These are phyloP conservation scores for Actinia equina DNA, from an alignment of 64 coral and sea anemone genomes.

Conservation along the genomic window DNA sequence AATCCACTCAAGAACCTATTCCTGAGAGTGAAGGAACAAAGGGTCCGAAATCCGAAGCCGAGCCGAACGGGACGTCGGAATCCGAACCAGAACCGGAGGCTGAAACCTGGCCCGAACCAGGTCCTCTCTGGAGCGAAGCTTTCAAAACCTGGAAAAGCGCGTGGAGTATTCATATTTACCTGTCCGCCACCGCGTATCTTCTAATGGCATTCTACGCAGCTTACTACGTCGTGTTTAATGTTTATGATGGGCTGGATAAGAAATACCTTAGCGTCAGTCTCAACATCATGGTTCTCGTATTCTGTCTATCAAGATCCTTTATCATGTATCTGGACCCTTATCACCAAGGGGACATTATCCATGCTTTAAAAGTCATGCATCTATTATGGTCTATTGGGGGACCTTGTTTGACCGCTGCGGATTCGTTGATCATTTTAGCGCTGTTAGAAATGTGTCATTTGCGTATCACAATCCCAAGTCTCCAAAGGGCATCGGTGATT, in stretches of 20 bases:
- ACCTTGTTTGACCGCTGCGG: constrained; percentile 77
- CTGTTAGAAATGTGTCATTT: constrained; percentile 71
- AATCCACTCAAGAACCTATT: background rate
- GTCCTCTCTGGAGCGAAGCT: constrained; percentile 77
- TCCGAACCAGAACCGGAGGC: constrained; percentile 47
- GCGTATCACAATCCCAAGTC: constrained; percentile 54
- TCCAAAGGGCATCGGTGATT: constrained; percentile 64
- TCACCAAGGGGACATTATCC: constrained; percentile 73
- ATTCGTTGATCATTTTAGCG: constrained; percentile 77
- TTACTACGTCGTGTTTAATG: constrained; percentile 77
- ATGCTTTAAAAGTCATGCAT: constrained; percentile 64
- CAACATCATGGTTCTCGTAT: constrained; percentile 78
- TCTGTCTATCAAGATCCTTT: constrained; percentile 72
- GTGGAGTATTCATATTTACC: constrained; percentile 82
- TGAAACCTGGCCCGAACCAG: constrained; percentile 94
- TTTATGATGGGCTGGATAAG: constrained; percentile 70
- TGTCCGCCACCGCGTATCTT: constrained; percentile 55
- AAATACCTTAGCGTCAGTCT: constrained; percentile 91
- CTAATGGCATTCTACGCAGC: constrained; percentile 69
- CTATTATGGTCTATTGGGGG: constrained; percentile 86
- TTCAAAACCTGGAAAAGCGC: constrained; percentile 73
- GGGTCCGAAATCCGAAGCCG: constrained; percentile 8
- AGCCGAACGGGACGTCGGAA: constrained; percentile 30
- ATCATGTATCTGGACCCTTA: constrained; percentile 83
- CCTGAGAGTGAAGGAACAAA: constrained; percentile 32